Conservation (phyloP, 2,113 vertebrate genomes). For the Macrotis lagotis region DNA sequence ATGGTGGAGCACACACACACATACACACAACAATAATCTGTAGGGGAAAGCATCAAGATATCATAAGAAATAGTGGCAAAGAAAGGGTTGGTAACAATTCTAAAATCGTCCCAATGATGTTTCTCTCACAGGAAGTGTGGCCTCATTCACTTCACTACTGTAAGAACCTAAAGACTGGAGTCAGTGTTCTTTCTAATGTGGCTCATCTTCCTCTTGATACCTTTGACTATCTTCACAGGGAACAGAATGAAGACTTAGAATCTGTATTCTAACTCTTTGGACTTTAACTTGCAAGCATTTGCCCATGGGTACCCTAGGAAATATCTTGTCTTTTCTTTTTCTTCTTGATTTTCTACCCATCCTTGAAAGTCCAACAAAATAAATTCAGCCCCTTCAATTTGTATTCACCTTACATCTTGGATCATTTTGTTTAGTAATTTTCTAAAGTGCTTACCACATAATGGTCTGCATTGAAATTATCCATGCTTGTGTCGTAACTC, state of each 20-base stretch:
- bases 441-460: background rate
- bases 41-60: background rate
- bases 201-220: background rate
- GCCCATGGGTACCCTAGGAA: background rate
- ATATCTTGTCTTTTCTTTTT: background rate
- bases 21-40: background rate
- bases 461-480: background rate
- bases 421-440: background rate
- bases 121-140: background rate
- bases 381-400: background rate
- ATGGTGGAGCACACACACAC: background rate
- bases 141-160: background rate
- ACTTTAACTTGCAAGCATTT: background rate
- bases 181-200: background rate
- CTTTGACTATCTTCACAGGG: background rate
- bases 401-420: background rate
- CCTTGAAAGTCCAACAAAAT: background rate
- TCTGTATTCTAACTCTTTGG: background rate
- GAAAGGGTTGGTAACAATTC: background rate
- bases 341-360: background rate
- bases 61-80: background rate
- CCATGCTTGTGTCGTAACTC: no score
- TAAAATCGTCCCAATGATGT: background rate
- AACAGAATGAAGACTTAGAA: background rate
- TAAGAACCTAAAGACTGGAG: background rate